These are phyloP conservation scores for Lethrus apterus DNA, from an alignment of 1,140 invertebrate species.

Conservation along the genomic window DNA sequence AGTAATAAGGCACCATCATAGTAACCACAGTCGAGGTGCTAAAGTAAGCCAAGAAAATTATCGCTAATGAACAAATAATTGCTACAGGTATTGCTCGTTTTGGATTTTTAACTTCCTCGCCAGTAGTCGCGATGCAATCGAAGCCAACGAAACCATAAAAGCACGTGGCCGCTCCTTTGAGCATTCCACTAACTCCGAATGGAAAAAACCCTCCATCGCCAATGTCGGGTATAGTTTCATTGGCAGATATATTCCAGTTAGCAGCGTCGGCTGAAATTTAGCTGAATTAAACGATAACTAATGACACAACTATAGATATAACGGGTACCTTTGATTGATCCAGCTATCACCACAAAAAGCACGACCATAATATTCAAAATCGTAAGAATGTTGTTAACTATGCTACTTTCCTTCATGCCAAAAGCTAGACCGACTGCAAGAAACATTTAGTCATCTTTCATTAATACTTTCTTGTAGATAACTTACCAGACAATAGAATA, in stretches of 20 bases:
- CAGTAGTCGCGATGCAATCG: slow-evolving; percentile 83
- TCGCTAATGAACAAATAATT: slow-evolving; percentile 71
- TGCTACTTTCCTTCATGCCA: slow-evolving; percentile 77
- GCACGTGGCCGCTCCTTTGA: slow-evolving; percentile 79
- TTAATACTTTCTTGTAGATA: not conserved
- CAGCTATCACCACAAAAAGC: slow-evolving; percentile 73
- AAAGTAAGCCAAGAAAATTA: slow-evolving; percentile 80
- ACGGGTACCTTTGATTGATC: slow-evolving; percentile 60
- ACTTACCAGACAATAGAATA: slow-evolving; percentile 50
- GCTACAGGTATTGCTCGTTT: slow-evolving; percentile 79
- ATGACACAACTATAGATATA: not conserved
- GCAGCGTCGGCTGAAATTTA: slow-evolving; percentile 47
- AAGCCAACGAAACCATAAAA: slow-evolving; percentile 91
- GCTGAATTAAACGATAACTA: not conserved
- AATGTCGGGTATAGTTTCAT: slow-evolving; percentile 44
- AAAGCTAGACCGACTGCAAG: slow-evolving; percentile 61
- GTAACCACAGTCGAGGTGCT: slow-evolving; percentile 81
- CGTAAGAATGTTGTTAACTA: slow-evolving; percentile 79
- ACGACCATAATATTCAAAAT: slow-evolving; percentile 76
- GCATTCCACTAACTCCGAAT: slow-evolving; percentile 73
- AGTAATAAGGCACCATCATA: slow-evolving; percentile 87
- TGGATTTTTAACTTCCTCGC: slow-evolving; percentile 81
- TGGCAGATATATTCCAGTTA: slow-evolving; percentile 59
- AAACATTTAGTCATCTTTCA: not conserved
- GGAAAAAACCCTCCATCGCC: slow-evolving; percentile 77